Evolutionary conservation across 2,113 vertebrate genomes (phyloP), one percentile per base, ranked within the genome.

Genomic region (Scomber japonicus): DNA sequence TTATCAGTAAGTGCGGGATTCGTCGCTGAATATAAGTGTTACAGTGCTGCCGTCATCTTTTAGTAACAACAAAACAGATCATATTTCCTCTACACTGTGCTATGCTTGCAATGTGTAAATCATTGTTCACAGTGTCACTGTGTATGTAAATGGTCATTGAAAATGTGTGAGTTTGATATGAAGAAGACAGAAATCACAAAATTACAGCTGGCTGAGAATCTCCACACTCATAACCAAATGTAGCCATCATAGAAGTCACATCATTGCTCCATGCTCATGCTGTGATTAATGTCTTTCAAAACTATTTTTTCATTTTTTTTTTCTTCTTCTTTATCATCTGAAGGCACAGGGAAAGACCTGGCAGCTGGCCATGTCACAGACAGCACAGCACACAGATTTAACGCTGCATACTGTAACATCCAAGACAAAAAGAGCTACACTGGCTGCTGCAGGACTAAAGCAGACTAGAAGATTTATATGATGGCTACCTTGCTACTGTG

Each of bases 1-100:
- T 90, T 31, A 85, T 89, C 75, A 70, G 73, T 87, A 83, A 89
- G 69, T 87, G 82, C 88, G 89, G 81, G 71, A 90, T 85, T 81
- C 70, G 53, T 80, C 31, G 62, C 74, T 54, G n/a, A 74, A 77
- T 51, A 77, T 11, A 74, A 48, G 46, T 69, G 75, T 87, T 84
- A 82, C 78, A 87, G 78, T 62, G 44, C 74, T 67, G 89, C 59
- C 72, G 78, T 86, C 86, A 81, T 81, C 48, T 60, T 91, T 83
- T 46, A 86, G 56, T 74, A 81, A 71, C 80, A 82, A 82, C 73
- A 83, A 71, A 82, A 84, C 55, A 68, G 19, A 70, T 44, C 57
- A 66, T 31, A 53, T 31, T 61, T 78, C 44, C 67, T 76, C 69
- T 85, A 66, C 49, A 71, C 60, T 61, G 80, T 70, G 66, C 44